Conservation (phyloP, 1,140 invertebrate species). For the Brachystomella parvula region DNA sequence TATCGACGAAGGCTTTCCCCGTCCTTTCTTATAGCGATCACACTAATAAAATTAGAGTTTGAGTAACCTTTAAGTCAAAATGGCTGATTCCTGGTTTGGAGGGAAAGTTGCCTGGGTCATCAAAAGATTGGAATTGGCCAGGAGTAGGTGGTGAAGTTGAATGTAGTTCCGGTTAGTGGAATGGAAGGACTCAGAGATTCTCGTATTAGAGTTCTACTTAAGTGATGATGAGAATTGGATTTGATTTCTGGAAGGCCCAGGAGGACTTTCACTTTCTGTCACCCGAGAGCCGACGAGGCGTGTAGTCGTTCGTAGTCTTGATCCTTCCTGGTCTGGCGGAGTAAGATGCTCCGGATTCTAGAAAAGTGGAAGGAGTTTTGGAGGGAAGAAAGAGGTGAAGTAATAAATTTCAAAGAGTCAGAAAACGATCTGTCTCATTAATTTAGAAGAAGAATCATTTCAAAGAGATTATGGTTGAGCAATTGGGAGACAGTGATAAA, state of each 20-base stretch:
- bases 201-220: not conserved
- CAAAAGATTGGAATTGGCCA: constrained; percentile 29
- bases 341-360: not conserved
- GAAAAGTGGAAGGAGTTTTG: not conserved
- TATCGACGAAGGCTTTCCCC: too few relatives aligned
- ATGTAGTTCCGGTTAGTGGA: not conserved
- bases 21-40: too few relatives aligned
- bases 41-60: not conserved
- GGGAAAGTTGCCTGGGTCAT: constrained; percentile 26
- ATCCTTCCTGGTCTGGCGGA: too few relatives aligned
- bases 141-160: too few relatives aligned
- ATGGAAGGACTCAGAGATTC: not conserved
- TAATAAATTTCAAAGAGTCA: constrained; percentile 11
- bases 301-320: too few relatives aligned
- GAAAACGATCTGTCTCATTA: constrained; percentile 37
- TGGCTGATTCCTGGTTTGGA: too few relatives aligned
- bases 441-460: constrained; percentile 35
- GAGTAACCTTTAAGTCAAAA: too few relatives aligned
- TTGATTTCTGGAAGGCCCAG: not conserved
- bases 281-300: too few relatives aligned
- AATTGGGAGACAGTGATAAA: constrained; percentile 35
- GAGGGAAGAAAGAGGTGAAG: not conserved
- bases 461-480: constrained; percentile 29
- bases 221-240: constrained; percentile 11
- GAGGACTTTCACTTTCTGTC: constrained; percentile 3